Evolutionary conservation across 2,888 invertebrate genomes (phyloP).

Genomic region (Octonoba sinensis): DNA sequence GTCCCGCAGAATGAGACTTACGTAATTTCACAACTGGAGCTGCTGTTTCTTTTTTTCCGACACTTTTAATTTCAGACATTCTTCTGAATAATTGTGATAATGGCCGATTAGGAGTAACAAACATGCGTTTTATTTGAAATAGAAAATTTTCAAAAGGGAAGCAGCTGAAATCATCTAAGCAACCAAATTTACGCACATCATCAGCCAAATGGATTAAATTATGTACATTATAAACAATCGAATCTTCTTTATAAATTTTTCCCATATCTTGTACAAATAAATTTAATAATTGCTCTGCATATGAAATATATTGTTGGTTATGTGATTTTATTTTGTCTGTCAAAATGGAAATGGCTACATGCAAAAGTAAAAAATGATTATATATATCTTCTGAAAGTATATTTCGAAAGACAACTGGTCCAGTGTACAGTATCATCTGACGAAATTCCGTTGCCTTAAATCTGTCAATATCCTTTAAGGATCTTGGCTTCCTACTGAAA

Average conservation of each 20-base stretch:
- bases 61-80: background rate
- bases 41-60: too few species aligned
- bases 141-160: slow-evolving; percentile 29
- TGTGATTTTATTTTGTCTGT: background rate
- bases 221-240: slow-evolving; percentile 15
- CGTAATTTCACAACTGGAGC: too few species aligned
- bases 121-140: background rate
- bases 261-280: slow-evolving; percentile 5
- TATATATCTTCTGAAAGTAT: background rate
- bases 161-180: slow-evolving; percentile 14
- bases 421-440: slow-evolving; percentile 15
- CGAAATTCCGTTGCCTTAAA: slow-evolving; percentile 27
- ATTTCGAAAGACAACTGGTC: slow-evolving; percentile 2
- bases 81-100: slow-evolving; percentile 16
- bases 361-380: slow-evolving; percentile 20
- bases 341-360: slow-evolving; percentile 10
- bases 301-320: background rate
- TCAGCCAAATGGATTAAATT: slow-evolving; percentile 18
- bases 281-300: slow-evolving; percentile 15
- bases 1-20: too few species aligned
- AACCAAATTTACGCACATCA: slow-evolving; percentile 8
- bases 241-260: background rate
- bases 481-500: slow-evolving; percentile 2
- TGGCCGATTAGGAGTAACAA: background rate
- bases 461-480: slow-evolving; percentile 11